Evolutionary conservation across 2,113 vertebrate genomes (phyloP), one percentile per base, ranked within the genome.

Genomic region (Xyrauchen texanus): DNA sequence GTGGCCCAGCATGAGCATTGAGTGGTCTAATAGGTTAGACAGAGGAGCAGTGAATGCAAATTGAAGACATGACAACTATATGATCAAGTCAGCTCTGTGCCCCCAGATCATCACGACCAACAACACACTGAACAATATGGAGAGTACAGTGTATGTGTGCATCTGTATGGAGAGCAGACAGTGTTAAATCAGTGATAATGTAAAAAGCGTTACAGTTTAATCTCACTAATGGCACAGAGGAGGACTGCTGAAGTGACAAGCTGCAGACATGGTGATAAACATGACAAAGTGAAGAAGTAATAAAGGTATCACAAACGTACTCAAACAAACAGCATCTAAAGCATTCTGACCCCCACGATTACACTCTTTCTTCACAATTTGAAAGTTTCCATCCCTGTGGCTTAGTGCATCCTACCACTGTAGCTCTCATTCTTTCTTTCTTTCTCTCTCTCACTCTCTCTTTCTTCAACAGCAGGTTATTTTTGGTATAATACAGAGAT

Each of bases 401-500:
- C 49, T 64, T 55, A 71, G 57, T 78, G 60, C 62, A 72, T 44
- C 62, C 65, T 66, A 61, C 42, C 55, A 62, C 46, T 53, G 65
- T 49, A 21, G 58, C 6, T 60, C 53, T n/a, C 13, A 12, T 47
- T 76, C 55, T 62, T 61, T 68, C 67, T 67, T 21, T 76, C 58
- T 75, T 49, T 61, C 65, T 34, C 21, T 34, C 21, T 34, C 21
- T 34, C 21, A 1, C 21, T 34, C 21, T 34, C 21, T 34, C 21
- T 34, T 3, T 34, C n/a, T 34, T 34, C 21, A 34, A 34, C 21
- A 34, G 21, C 21, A 8, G 52, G 79, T 66, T 84, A 84, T 84
- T 84, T 84, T 79, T 51, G 76, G 83, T 34, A 34, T 70, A 58
- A 15, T 76, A 51, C 70, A 69, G 58, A 75, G 70, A 75, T 69